Base-by-base conservation (phyloP, 2,797 vertebrate genomes). In the Merluccius polli region DNA sequence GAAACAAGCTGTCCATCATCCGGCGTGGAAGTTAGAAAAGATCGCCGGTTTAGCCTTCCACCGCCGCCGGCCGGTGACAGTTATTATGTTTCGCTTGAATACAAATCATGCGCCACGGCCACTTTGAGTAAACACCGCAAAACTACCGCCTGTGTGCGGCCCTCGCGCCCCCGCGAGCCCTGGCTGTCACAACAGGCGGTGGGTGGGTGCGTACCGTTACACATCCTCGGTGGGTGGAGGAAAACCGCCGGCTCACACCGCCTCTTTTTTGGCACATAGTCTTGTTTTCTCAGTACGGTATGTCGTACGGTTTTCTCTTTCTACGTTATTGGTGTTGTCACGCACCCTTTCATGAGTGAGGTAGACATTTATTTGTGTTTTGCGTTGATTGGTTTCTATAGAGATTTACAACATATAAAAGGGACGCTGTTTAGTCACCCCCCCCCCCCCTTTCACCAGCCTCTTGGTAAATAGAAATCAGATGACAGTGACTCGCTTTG, bases 21-120 rank as follows among this genome's bases (percentile, higher is more conserved):
- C 2, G 15, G 24, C 13, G 65, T 31, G 65, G 30, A 68, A 30
- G 6, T 59, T 24, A n/a, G 4, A 29, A n/a, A 31, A 68, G 65
- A 30, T 16, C 81, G 72, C 44, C 72, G 69, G 76, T 82, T n/a
- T 84, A 70, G 38, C 77, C 75, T 84, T 73, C n/a, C n/a, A n/a
- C n/a, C n/a, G n/a, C n/a, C 79, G 70, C 67, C 67, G 79, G 84
- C 90, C 89, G 29, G 87, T 84, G 79, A 79, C 82, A 82, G 79
- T 72, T 80, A 83, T 73, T 79, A 73, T 88, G 87, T 85, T 90
- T 87, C 83, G 84, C 79, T 84, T 90, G 79, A 79, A 81, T 83
- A 89, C 87, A 88, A 81, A 82, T 85, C 81, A 75, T 77, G 77
- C 76, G 79, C 88, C 84, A 75, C 86, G 86, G 88, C 87, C 85